phyloP scores from a whole-genome alignment of 2,888 invertebrate genomes.

The Andrena haemorrhoa region DNA sequence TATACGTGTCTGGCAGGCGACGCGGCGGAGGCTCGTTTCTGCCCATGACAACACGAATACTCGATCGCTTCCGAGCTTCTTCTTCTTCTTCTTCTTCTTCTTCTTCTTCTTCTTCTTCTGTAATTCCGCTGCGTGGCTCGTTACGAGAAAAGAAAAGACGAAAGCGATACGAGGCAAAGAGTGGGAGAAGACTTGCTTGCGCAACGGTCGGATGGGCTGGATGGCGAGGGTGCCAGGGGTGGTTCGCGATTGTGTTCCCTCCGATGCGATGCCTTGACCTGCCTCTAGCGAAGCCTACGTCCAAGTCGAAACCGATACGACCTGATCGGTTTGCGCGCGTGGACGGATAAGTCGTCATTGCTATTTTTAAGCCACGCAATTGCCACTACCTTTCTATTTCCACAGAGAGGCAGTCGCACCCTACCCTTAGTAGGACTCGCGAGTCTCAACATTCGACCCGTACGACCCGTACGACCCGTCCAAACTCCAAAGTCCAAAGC shows the following conservation, averaged over 20 bases:
- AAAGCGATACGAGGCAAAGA: not conserved
- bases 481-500: not conserved
- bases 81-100: not conserved
- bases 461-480: too few relatives aligned
- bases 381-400: constrained; percentile 64
- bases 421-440: constrained; percentile 45
- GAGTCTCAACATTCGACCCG: not conserved
- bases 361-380: constrained; percentile 66
- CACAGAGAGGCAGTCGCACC: not conserved
- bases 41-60: constrained; percentile 6
- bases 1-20: constrained; percentile 2
- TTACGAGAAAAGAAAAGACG: not conserved
- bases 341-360: constrained; percentile 67
- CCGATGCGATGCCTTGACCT: constrained; percentile 60
- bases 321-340: constrained; percentile 59
- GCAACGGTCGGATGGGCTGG: not conserved
- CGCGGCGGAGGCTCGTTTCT: not conserved
- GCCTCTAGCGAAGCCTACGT: constrained; percentile 61
- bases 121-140: not conserved
- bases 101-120: not conserved
- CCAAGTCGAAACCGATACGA: constrained; percentile 47
- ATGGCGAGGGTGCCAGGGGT: constrained; percentile 39
- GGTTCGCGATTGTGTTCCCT: constrained; percentile 49
- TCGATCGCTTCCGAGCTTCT: not conserved
- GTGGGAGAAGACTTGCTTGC: constrained; percentile 19